phyloP scores from a whole-genome alignment of 1,140 invertebrate species.

The Sitophilus oryzae region DNA sequence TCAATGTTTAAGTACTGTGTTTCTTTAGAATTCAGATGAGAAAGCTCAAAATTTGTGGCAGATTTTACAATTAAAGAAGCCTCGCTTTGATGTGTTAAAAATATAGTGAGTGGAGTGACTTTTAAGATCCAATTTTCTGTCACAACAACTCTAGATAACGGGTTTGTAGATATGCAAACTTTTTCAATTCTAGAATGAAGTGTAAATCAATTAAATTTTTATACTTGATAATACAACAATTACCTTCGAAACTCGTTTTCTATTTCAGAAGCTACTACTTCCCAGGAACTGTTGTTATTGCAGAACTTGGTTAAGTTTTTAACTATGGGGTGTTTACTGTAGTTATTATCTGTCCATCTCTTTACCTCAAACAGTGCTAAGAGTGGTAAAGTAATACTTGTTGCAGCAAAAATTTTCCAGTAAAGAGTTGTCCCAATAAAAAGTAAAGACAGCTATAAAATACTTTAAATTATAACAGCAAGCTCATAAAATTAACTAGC shows the following conservation, averaged over 20 bases:
- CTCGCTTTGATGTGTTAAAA: slow-evolving; percentile 73
- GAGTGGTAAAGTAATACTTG: slow-evolving; percentile 41
- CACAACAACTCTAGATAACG: slow-evolving; percentile 64
- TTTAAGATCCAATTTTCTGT: slow-evolving; percentile 89
- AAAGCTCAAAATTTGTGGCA: slow-evolving; percentile 66
- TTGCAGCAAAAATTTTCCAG: slow-evolving; percentile 29
- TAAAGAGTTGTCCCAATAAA: slow-evolving; percentile 35
- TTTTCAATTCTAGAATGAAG: slow-evolving; percentile 52
- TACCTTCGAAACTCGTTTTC: slow-evolving; percentile 73
- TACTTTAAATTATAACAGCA: too few relatives aligned
- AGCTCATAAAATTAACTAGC: too few relatives aligned
- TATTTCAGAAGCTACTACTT: slow-evolving; percentile 62
- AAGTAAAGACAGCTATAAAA: slow-evolving; percentile 38
- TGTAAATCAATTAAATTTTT: background rate
- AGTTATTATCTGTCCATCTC: slow-evolving; percentile 63
- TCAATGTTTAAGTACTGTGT: slow-evolving; percentile 78
- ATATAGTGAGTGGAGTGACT: slow-evolving; percentile 66
- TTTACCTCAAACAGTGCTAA: slow-evolving; percentile 46
- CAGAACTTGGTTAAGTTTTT: slow-evolving; percentile 59
- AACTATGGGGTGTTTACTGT: slow-evolving; percentile 69
- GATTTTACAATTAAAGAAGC: slow-evolving; percentile 65
- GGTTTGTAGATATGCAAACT: slow-evolving; percentile 63
- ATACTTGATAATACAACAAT: background rate
- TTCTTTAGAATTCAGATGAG: slow-evolving; percentile 55
- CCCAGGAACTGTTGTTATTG: slow-evolving; percentile 57